Conservation (phyloP, 2,797 vertebrate species). For the Syndactyla subalaris region DNA sequence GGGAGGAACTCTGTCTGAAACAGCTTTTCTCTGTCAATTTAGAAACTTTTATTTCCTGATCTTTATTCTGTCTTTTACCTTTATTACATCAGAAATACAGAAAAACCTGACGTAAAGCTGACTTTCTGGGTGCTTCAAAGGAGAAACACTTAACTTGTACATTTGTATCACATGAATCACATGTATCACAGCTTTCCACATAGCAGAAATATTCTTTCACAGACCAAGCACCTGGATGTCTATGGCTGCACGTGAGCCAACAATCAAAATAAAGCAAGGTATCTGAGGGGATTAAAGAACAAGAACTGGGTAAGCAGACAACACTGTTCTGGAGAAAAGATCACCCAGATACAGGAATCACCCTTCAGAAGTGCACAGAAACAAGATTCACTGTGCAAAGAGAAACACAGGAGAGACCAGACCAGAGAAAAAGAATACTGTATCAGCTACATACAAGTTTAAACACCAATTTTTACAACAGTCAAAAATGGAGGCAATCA, state of each 20-base stretch:
- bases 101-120: not conserved
- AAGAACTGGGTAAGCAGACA: not conserved
- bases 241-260: fast-evolving
- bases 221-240: not conserved
- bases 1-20: not conserved
- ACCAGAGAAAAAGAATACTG: not conserved
- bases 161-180: not conserved
- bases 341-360: not conserved
- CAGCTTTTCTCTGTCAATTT: not conserved
- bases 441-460: not conserved
- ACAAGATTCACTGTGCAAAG: not conserved
- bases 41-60: not conserved
- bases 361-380: not conserved
- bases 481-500: not conserved
- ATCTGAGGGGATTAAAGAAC: not conserved
- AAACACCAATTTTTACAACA: not conserved
- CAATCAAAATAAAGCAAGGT: not conserved
- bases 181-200: not conserved
- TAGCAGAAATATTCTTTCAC: not conserved
- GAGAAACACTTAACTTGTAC: not conserved
- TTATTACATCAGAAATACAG: not conserved
- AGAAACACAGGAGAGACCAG: not conserved
- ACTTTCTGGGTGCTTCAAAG: not conserved
- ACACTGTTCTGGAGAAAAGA: not conserved
- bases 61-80: not conserved